These are phyloP conservation scores for Dinomys branickii DNA, from an alignment of 2,113 vertebrate species.

Conservation along the genomic window DNA sequence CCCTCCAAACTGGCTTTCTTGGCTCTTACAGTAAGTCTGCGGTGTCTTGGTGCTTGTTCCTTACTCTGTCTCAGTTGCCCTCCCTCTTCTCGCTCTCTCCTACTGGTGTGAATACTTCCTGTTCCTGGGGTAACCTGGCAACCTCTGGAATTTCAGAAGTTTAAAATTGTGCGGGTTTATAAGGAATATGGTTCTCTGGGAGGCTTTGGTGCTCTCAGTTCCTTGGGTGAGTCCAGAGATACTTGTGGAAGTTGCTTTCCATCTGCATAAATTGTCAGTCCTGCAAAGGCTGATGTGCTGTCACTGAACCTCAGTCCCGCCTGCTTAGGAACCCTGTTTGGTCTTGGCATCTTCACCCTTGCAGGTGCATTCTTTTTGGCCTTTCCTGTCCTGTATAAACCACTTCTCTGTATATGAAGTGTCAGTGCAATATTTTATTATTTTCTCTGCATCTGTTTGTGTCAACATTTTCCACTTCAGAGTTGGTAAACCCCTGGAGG, in stretches of 20 bases:
- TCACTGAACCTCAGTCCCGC: not conserved
- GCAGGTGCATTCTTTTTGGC: not conserved
- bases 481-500: not conserved
- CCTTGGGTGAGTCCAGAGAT: not conserved
- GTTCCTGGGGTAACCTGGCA: not conserved
- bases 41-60: not conserved
- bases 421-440: not conserved
- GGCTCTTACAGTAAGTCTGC: not conserved
- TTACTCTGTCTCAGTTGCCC: not conserved
- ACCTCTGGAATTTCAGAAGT: conserved; percentile 16
- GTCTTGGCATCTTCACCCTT: accelerated
- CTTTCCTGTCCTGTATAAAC: not conserved
- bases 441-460: not conserved
- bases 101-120: not conserved
- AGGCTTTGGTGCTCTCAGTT: not conserved
- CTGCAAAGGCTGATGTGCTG: not conserved
- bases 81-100: not conserved
- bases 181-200: not conserved
- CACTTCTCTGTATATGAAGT: not conserved
- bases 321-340: not conserved
- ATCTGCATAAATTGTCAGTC: not conserved
- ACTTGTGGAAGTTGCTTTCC: not conserved
- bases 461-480: not conserved
- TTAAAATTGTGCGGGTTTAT: not conserved
- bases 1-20: not conserved